Evolutionary conservation across 2,888 invertebrate species (phyloP).

Genomic region (Anthophora plumipes): DNA sequence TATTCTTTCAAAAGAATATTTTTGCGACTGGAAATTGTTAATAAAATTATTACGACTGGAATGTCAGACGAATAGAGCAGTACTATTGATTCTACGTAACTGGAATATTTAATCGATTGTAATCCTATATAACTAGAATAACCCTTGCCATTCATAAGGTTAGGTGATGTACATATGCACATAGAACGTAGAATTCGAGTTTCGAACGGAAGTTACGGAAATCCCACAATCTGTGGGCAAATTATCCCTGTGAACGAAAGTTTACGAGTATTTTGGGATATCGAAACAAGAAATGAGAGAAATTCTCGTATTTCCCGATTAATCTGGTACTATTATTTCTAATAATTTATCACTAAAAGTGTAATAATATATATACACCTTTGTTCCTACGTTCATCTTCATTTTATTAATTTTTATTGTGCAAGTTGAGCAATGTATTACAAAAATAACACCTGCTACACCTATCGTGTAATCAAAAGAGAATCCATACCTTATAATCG

Average conservation of each 20-base stretch:
- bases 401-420: too few species aligned
- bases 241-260: too few species aligned
- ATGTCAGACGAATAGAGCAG: not conserved
- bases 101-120: slow-evolving; percentile 2
- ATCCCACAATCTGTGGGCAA: not conserved
- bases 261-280: not conserved
- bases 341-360: not conserved
- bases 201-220: not conserved
- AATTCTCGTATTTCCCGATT: not conserved
- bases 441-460: too few species aligned
- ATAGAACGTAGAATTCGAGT: not conserved
- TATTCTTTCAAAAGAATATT: not conserved
- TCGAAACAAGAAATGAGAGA: too few species aligned
- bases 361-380: too few species aligned
- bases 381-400: too few species aligned
- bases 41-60: not conserved
- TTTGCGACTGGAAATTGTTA: not conserved
- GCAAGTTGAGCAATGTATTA: too few species aligned
- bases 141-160: not conserved
- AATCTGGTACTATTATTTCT: too few species aligned
- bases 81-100: not conserved
- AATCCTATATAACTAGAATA: not conserved
- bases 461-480: too few species aligned
- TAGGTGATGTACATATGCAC: not conserved
- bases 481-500: too few species aligned